Percentiles rank a stretch among this genome's conserved stretches.
Evolutionary conservation across 2,797 vertebrate genomes (phyloP).

Genomic region (Lagorchestes hirsutus): DNA sequence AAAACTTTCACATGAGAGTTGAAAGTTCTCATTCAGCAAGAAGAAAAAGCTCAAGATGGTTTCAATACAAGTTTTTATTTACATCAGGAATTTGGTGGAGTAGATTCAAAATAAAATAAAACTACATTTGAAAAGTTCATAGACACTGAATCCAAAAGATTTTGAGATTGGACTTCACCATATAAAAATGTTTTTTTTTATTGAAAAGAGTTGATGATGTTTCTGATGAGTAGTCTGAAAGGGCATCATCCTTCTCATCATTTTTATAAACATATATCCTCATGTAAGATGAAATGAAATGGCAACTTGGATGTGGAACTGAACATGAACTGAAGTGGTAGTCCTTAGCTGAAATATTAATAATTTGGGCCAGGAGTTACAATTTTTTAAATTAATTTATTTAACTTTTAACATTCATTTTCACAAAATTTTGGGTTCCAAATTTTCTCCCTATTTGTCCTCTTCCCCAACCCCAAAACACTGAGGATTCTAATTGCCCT

Average conservation of each 20-base stretch:
- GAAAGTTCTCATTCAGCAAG: not conserved
- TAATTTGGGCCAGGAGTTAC: not conserved
- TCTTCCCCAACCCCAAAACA: too few species aligned
- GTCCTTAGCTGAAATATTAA: not conserved
- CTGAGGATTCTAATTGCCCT: fast-evolving
- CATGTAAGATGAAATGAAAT: not conserved
- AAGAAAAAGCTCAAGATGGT: not conserved
- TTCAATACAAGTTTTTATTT: not conserved
- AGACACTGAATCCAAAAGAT: not conserved
- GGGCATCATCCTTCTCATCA: not conserved
- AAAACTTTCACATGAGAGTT: not conserved
- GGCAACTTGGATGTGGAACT: not conserved
- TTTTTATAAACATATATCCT: not conserved
- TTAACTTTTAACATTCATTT: too few species aligned
- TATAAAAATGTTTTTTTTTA: not conserved
- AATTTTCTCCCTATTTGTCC: too few species aligned
- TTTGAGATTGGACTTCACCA: not conserved
- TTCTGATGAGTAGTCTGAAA: not conserved
- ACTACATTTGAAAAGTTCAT: not conserved
- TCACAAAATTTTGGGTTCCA: too few species aligned
- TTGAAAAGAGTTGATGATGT: not conserved
- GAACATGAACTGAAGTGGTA: not conserved
- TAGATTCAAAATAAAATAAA: not conserved
- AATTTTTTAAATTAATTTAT: not conserved
- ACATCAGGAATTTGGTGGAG: not conserved